Evolutionary conservation across 2,113 vertebrate genomes (phyloP), one percentile per base, ranked within the genome.

Genomic region (Pelobates fuscus): DNA sequence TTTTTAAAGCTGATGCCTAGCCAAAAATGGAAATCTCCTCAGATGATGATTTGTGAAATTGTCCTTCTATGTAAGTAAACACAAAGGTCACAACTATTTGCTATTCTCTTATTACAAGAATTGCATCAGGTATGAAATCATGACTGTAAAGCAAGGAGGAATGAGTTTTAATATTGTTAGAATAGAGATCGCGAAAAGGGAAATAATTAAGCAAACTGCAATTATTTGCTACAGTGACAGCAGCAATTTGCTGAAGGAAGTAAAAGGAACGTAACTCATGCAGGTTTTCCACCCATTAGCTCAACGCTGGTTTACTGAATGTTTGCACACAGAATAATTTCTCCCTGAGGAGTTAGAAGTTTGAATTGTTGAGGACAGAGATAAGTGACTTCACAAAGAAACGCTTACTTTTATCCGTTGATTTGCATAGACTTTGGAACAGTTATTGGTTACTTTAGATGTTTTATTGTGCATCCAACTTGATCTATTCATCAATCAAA

Each of bases 191-290:
- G 32, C 32, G 32, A 71, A 57, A 61, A 44, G 32, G 46, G 32
- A 71, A 71, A 62, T 71, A 71, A 62, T 49, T 49, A 62, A 52
- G 46, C 60, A 62, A 58, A 57, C 37, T 21, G 23, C 60, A 71
- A 71, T 71, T 71, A 71, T 37, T 43, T 43, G 68, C 68, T 70
- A 60, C 58, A 62, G 27, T 71, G 59, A 62, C 37, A 63, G 62
- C 49, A 62, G 43, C 46, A 49, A 32, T 52, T 37, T 8, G 52
- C 52, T 55, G 8, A 21, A 21, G 52, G 21, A 55, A 55, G 17
- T n/a, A 55, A 55, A 55, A 23, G 6, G 12, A 14, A 61, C 43
- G 20, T n/a, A 37, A 25, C 58, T 61, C 57, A 58, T 71, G 10
- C 69, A 23, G 14, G 8, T n/a, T 71, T 24, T 63, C 17, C 49